Evolutionary conservation across 92 coral and sea anemone genomes (phyloP), one percentile per base, ranked within the genome.

Genomic region (Epizoanthus fatuus): DNA sequence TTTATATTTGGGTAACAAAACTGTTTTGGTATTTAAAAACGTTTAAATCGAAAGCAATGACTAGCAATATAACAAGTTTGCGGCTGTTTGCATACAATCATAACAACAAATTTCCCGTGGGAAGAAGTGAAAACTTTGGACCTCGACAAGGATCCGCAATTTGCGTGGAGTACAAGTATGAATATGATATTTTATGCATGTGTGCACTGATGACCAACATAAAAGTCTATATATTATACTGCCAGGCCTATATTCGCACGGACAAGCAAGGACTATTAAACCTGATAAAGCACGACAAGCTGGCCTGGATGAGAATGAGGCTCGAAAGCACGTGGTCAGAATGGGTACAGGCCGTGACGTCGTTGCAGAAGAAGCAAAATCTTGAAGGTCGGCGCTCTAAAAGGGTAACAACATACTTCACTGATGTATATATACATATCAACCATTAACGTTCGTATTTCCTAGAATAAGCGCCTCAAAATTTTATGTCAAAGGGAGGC

Each of bases 251-350:
- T 7, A 42, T 77, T 60, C 82, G 82, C 70, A 77, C 70, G 12
- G 70, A 77, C 70, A 77, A 77, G 54, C 40, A 42, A 14, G 82
- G 82, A 7, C 25, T 77, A n/a, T 32, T 77, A 39, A 3, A 77
- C 19, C 44, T 77, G 56, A n/a, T 77, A 17, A 77, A 60, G 15
- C 29, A 77, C 56, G 69, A 77, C 6, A 40, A 42, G 11, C 17
- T 77, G 37, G 82, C 69, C 8, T 77, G 82, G 82, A 60, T 77
- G 82, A 19, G 82, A 77, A 77, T 77, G 82, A 59, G 82, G 63
- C 5, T 77, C 57, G 82, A 77, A 17, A 77, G 82, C 42, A 77
- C 54, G 57, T 77, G 82, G 82, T 42, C 54, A 42, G 69, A 77
- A 17, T 77, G 82, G 82, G 16, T 77, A 29, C 57, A 59, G 1